Evolutionary conservation across 2,797 vertebrate genomes (phyloP).

Genomic region (Novumbra hubbsi): DNA sequence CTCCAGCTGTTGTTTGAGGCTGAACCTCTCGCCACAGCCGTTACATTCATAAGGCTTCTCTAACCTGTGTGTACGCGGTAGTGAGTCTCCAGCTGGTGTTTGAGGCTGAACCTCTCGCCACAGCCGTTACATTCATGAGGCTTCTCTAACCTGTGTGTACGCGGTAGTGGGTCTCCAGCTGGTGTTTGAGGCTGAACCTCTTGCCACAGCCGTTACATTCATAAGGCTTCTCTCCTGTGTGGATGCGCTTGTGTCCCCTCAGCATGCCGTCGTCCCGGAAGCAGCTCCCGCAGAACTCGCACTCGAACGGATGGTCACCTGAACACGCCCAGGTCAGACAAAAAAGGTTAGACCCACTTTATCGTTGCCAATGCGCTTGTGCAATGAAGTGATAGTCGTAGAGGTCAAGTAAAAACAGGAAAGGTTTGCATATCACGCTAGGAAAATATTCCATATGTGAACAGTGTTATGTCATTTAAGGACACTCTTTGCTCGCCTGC

Average conservation of each 20-base stretch:
- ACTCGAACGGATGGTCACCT: slow-evolving; percentile 98
- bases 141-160: slow-evolving; percentile 79
- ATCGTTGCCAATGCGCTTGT: slow-evolving; percentile 20
- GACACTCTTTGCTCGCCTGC: slow-evolving; percentile 60
- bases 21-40: slow-evolving; percentile 97
- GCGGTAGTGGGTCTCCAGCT: slow-evolving; percentile 98
- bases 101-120: slow-evolving; percentile 98
- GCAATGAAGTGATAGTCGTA: slow-evolving; percentile 27
- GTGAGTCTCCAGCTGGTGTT: slow-evolving; percentile 99
- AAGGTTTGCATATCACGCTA: slow-evolving; percentile 31
- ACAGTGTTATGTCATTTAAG: slow-evolving; percentile 64
- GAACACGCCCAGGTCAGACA: slow-evolving; percentile 23
- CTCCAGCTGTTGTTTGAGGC: slow-evolving; percentile 98
- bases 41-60: slow-evolving; percentile 99
- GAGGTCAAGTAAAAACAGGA: slow-evolving; percentile 51
- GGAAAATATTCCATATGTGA: slow-evolving; percentile 51
- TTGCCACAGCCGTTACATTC: slow-evolving; percentile 98
- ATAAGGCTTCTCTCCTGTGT: slow-evolving; percentile 97
- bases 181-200: slow-evolving; percentile 98
- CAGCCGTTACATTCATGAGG: slow-evolving; percentile 98
- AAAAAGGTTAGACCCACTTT: slow-evolving; percentile 4
- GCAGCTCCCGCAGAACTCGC: slow-evolving; percentile 98
- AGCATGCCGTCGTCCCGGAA: slow-evolving; percentile 97
- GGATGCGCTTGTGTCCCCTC: slow-evolving; percentile 97
- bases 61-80: slow-evolving; percentile 98